phyloP scores from a whole-genome alignment of 2,113 vertebrate genomes.

The Caranx ignobilis region DNA sequence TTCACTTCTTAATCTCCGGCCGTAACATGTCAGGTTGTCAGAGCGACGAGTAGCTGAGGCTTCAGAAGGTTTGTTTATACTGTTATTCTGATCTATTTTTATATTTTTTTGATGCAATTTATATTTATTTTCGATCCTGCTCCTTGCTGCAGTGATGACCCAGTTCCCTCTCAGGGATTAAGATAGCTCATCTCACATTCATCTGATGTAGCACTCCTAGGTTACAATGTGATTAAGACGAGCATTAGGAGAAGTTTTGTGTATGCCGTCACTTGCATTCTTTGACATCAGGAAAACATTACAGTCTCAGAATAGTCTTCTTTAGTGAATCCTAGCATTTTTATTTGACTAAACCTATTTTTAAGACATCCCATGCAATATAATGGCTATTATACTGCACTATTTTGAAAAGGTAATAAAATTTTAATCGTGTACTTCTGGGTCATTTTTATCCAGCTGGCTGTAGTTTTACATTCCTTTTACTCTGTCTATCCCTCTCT shows the following conservation, averaged over 20 bases:
- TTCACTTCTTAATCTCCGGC: constrained; percentile 1
- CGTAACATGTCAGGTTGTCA: constrained; percentile 12
- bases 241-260: constrained; percentile 23
- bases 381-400: not conserved
- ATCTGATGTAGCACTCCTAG: constrained; percentile 39
- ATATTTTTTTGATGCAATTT: constrained; percentile 22
- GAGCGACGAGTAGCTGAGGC: not conserved
- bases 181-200: constrained; percentile 49
- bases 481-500: not conserved
- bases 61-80: constrained; percentile 3
- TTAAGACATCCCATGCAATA: not conserved
- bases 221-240: constrained; percentile 54
- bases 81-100: constrained; percentile 42
- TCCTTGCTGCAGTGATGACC: constrained; percentile 40
- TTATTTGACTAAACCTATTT: not conserved
- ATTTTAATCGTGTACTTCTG: not conserved
- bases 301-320: constrained; percentile 7
- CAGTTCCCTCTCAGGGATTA: constrained; percentile 52
- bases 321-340: not conserved
- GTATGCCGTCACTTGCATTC: not conserved
- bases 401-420: not conserved
- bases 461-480: constrained; percentile 15
- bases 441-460: not conserved
- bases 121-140: constrained; percentile 14
- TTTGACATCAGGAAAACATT: not conserved